Base-by-base conservation (phyloP, 1,140 invertebrate species). In the Bombus ignitus region DNA sequence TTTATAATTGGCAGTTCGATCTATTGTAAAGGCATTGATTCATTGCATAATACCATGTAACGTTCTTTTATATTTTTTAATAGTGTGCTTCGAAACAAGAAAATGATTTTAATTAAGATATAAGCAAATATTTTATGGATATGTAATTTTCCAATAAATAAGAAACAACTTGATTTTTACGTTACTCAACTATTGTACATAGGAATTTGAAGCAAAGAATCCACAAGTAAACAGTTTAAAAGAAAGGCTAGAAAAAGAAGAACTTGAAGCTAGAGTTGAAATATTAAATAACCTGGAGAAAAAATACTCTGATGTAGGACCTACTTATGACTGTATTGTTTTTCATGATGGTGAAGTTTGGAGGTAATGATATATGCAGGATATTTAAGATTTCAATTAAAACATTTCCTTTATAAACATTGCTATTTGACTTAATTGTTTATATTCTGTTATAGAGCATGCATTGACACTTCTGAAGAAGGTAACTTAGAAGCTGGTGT, bases 261-360 rank as follows among this genome's bases (percentile, higher is more conserved):
- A 99, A 93, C 93, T 98, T 5, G 98, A 99, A 92, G 96, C 97
- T 32, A 97, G 97, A 92, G 95, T 99, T 57, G 99, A 99, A 90
- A 96, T 98, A 77, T 95, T 99, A 39, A 97, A 96, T 86, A 96
- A 94, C 87, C 96, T 97, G 73, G 99, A 99, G 89, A 99, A 99
- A 94, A 98, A 99, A 93, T 98, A 97, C 93, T 96, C 94, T 84
- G 98, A 99, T 95, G 93, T 97, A 80, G 98, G 98, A 39, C 98
- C 98, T 37, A 97, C 98, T 22, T 99, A 98, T 95, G 99, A 99
- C 94, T 99, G 98, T 96, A 96, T 99, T 79, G 96, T 99, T 22
- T 99, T 98, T 94, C 96, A 99, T 94, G 97, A 98, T 96, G 98
- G 98, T 81, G 88, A 96, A 76, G 96, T 96, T 89, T 97, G 98